Percentiles rank a stretch among this genome's conserved stretches.
These are phyloP conservation scores for Sphaerophoria taeniata DNA, from an alignment of 2,888 invertebrate species.

Conservation along the genomic window DNA sequence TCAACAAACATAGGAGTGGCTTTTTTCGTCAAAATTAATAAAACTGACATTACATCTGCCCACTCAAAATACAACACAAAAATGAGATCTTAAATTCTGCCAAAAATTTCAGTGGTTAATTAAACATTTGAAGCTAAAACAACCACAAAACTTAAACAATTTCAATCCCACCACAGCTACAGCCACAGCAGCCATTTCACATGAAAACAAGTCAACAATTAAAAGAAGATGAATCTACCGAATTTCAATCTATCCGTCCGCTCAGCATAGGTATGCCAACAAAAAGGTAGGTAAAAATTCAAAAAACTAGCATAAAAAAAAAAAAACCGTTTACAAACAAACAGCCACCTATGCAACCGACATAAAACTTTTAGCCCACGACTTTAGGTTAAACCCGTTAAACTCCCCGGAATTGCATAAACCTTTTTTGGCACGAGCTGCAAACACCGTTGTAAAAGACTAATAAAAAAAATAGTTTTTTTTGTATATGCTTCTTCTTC, in stretches of 20 bases:
- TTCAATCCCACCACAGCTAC: slow-evolving; percentile 33
- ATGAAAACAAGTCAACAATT: slow-evolving; percentile 28
- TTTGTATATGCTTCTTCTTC: not conserved
- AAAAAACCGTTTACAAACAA: not conserved
- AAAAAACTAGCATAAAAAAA: slow-evolving; percentile 1
- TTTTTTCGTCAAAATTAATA: not conserved
- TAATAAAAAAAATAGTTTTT: slow-evolving; percentile 20
- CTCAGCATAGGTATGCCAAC: not conserved
- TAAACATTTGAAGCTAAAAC: slow-evolving; percentile 3
- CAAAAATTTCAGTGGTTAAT: not conserved
- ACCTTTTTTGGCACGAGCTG: slow-evolving; percentile 62
- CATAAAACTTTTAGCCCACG: slow-evolving; percentile 59
- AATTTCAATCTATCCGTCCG: slow-evolving; percentile 32
- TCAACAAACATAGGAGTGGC: not conserved
- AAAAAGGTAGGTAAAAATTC: not conserved
- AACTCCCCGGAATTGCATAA: slow-evolving; percentile 66
- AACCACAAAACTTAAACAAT: slow-evolving; percentile 45
- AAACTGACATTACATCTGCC: not conserved
- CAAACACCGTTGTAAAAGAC: slow-evolving; percentile 48
- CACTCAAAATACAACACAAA: slow-evolving; percentile 20
- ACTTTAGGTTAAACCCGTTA: slow-evolving; percentile 59
- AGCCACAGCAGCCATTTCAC: not conserved
- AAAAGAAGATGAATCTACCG: slow-evolving; percentile 64
- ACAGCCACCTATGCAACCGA: slow-evolving; percentile 40
- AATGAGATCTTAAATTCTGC: slow-evolving; percentile 26